phyloP scores from a whole-genome alignment of 2,113 vertebrate species.

The Grammomys dolichurus region DNA sequence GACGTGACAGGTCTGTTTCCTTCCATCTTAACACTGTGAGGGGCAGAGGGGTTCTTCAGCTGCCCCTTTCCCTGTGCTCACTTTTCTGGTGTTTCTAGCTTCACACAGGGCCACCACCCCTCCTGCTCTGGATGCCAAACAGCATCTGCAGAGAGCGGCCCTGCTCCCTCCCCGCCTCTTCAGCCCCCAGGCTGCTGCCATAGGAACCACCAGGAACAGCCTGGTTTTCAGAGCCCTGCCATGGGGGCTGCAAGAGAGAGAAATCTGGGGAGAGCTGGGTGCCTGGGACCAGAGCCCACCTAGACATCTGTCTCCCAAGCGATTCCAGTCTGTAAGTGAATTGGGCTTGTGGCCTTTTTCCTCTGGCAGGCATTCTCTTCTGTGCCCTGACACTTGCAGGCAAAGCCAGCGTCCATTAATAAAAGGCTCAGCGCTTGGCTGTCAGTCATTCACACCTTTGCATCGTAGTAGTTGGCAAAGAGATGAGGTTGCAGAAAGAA shows the following conservation, averaged over 20 bases:
- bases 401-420: background rate
- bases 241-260: background rate
- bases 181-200: slow-evolving; percentile 58
- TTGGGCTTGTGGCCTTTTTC: background rate
- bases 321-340: accelerated
- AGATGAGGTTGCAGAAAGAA: background rate
- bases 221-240: background rate
- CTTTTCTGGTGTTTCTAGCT: background rate
- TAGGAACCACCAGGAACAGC: slow-evolving; percentile 43
- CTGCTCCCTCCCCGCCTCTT: background rate
- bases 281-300: background rate
- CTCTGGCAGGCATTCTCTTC: background rate
- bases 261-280: background rate
- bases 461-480: background rate
- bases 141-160: slow-evolving; percentile 2
- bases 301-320: background rate
- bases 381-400: background rate
- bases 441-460: slow-evolving; percentile 1
- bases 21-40: accelerated
- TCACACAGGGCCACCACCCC: background rate
- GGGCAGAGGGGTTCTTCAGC: background rate
- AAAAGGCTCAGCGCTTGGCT: background rate
- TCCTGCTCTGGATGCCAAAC: background rate
- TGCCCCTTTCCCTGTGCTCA: background rate
- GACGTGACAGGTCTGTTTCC: background rate